Evolutionary conservation across 2,113 vertebrate species (phyloP).

Genomic region (Rhinolophus sinicus): DNA sequence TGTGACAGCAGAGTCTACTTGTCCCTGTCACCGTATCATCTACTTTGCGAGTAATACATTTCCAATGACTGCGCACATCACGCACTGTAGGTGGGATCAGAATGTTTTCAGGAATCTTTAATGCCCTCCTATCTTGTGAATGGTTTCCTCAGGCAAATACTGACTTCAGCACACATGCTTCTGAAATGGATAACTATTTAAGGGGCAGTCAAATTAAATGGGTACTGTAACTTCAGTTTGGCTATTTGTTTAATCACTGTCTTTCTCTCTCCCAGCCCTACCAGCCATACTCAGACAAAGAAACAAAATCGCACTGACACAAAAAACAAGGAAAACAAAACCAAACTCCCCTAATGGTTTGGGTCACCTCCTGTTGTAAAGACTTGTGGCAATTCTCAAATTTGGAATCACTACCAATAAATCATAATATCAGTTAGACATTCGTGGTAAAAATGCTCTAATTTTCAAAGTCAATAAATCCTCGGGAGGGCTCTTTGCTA

Average conservation of each 20-base stretch:
- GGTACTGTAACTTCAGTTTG: not conserved
- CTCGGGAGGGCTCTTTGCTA: not conserved
- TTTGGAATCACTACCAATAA: not conserved
- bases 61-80: constrained; percentile 75
- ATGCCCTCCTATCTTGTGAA: not conserved
- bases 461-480: constrained; percentile 23
- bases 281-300: not conserved
- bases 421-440: not conserved
- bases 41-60: constrained; percentile 61
- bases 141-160: constrained; percentile 31
- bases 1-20: constrained; percentile 69
- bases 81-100: constrained; percentile 48
- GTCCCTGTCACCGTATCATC: constrained; percentile 60
- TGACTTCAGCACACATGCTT: not conserved
- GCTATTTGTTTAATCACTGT: not conserved
- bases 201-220: not conserved
- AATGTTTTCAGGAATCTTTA: constrained; percentile 59
- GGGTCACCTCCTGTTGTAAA: not conserved
- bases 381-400: not conserved
- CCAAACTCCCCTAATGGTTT: not conserved
- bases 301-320: not conserved
- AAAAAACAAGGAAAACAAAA: not conserved
- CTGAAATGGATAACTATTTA: constrained; percentile 14
- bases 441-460: not conserved
- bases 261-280: not conserved